Evolutionary conservation across 1,140 invertebrate species (phyloP).

Genomic region (Drosophila micromelanica): DNA sequence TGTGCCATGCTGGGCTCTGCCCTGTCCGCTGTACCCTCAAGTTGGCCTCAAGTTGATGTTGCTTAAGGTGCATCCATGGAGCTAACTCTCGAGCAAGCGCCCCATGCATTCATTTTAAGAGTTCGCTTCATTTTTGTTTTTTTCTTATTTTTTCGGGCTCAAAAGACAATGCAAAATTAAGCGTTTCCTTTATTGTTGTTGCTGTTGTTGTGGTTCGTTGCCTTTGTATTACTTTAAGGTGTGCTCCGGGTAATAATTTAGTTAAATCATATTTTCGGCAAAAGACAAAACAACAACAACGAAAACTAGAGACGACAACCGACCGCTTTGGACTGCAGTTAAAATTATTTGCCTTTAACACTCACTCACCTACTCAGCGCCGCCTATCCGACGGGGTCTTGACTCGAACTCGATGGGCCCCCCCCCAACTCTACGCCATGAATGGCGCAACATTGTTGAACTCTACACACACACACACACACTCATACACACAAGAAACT

Average conservation of each 20-base stretch:
- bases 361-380: conserved; percentile 75
- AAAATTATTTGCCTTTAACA: conserved; percentile 79
- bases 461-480: conserved; percentile 7
- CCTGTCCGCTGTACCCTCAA: conserved; percentile 29
- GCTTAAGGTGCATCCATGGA: conserved; percentile 67
- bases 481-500: conserved; percentile 11
- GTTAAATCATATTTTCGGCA: conserved; percentile 80
- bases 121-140: conserved; percentile 33
- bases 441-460: conserved; percentile 44
- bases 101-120: conserved; percentile 61
- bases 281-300: conserved; percentile 44
- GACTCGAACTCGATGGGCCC: conserved; percentile 20
- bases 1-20: conserved; percentile 34
- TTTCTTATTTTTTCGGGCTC: conserved; percentile 34
- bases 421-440: conserved; percentile 16
- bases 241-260: conserved; percentile 84
- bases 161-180: conserved; percentile 82
- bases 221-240: conserved; percentile 84
- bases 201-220: conserved; percentile 54
- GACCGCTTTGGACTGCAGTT: conserved; percentile 46
- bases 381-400: conserved; percentile 61
- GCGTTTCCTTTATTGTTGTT: conserved; percentile 82
- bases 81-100: conserved; percentile 36
- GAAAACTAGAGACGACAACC: conserved; percentile 7
- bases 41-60: conserved; percentile 23